Percentiles rank a stretch among this genome's conserved stretches.
Conservation (phyloP, 2,113 vertebrate species). For the Tyrannus savana region DNA sequence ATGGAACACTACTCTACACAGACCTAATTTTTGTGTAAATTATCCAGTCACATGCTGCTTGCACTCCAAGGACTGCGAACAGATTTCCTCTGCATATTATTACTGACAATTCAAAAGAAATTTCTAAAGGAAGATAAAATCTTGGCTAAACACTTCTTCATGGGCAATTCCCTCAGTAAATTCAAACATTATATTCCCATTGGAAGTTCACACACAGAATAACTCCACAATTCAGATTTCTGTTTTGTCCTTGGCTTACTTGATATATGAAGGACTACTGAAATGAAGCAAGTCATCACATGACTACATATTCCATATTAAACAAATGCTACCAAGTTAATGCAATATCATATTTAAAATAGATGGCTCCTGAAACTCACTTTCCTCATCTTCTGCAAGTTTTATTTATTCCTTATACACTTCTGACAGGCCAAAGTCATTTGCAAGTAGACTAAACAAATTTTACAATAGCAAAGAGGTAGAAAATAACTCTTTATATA, state of each 20-base stretch:
- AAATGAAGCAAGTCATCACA: background rate
- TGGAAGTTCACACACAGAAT: background rate
- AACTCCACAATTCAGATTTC: background rate
- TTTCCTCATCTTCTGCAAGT: background rate
- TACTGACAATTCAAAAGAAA: background rate
- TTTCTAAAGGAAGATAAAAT: background rate
- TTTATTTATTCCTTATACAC: background rate
- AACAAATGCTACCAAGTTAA: background rate
- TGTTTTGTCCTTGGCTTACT: background rate
- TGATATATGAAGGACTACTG: background rate
- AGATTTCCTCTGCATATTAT: background rate
- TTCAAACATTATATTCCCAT: background rate
- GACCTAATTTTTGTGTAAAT: background rate
- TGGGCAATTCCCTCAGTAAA: background rate
- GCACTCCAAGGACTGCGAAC: background rate
- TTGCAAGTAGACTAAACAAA: background rate
- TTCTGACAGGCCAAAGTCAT: background rate
- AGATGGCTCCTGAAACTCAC: background rate
- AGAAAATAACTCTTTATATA: background rate
- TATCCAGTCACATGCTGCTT: background rate
- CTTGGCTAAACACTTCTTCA: background rate
- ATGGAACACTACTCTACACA: background rate
- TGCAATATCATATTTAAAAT: background rate
- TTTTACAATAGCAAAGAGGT: background rate
- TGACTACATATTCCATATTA: background rate